Evolutionary conservation across 2,888 invertebrate genomes (phyloP), one percentile per base, ranked within the genome.

Genomic region (Drosophila engyochracea): DNA sequence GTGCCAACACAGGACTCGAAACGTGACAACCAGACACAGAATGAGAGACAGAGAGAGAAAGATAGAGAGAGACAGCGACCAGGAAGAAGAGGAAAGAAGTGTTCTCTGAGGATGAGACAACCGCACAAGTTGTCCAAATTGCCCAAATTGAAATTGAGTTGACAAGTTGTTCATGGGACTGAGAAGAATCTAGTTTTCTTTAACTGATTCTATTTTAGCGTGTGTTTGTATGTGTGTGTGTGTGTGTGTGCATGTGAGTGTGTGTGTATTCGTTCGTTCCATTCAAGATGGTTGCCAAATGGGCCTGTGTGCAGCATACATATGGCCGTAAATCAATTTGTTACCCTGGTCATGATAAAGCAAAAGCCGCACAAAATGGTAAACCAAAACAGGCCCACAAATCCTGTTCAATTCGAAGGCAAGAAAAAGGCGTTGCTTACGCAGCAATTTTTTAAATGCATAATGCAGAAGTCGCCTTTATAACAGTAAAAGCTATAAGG

Each of bases 111-210:
- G 54, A 41, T 70, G 76, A 68, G 68, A 66, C 67, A 89, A 76
- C 88, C 91, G 76, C 87, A 89, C 78, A 90, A 90, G 90, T 90
- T 90, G 85, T 74, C 74, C 83, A 90, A 90, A 90, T 90, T 88
- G 87, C 85, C 87, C 84, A 90, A 88, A 88, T 90, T 88, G 91
- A 88, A 90, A 88, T 89, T 89, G 89, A 88, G 87, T 88, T 88
- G 87, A 88, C 87, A 88, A 90, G 84, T 87, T 87, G 80, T 84
- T 71, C 79, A 70, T 66, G 82, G 78, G 70, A 71, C 74, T 72
- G 71, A 35, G 19, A 37, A 39, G 16, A 57, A 66, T 61, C 60
- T 53, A 60, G 81, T 64, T 81, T 64, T 52, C 68, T 53, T 49
- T 52, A 57, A 58, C 37, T 41, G 61, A 37, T 33, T 54, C 30